phyloP scores from a whole-genome alignment of 2,888 invertebrate species.

The Thecocarcelia acutangulata region DNA sequence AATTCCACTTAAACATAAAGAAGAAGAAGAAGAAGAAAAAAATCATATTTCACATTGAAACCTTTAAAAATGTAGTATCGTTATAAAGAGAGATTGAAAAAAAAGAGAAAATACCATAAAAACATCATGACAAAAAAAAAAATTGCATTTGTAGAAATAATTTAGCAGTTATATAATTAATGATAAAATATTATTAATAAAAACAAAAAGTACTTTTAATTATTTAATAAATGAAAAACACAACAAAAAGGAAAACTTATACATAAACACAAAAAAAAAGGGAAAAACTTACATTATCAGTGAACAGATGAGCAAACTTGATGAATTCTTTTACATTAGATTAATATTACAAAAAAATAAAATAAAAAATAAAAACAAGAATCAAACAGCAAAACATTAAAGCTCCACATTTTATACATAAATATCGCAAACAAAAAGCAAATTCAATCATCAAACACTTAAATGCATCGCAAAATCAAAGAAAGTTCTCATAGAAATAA shows the following conservation, averaged over 20 bases:
- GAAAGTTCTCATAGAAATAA: conserved; percentile 37
- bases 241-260: conserved; percentile 47
- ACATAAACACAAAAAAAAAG: conserved; percentile 44
- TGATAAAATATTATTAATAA: conserved; percentile 53
- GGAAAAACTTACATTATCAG: conserved; percentile 55
- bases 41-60: conserved; percentile 70
- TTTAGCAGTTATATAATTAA: conserved; percentile 68
- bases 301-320: conserved; percentile 51
- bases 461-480: conserved; percentile 56
- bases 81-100: conserved; percentile 34
- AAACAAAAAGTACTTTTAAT: conserved; percentile 48
- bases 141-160: conserved; percentile 69
- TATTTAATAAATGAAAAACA: conserved; percentile 18
- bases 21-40: too few relatives aligned
- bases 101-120: conserved; percentile 27
- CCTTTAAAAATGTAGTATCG: conserved; percentile 63
- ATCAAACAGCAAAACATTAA: conserved; percentile 40
- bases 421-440: conserved; percentile 14
- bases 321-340: conserved; percentile 66
- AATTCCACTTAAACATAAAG: conserved; percentile 50
- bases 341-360: neutral
- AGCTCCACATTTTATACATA: conserved; percentile 54
- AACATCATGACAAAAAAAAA: conserved; percentile 33
- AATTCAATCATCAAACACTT: conserved; percentile 55
- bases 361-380: conserved; percentile 23